A percentile compares a stretch with the other conserved stretches of the same genome.
phyloP scores from a whole-genome alignment of 2,113 vertebrate species.

The Spea multiplicata region DNA sequence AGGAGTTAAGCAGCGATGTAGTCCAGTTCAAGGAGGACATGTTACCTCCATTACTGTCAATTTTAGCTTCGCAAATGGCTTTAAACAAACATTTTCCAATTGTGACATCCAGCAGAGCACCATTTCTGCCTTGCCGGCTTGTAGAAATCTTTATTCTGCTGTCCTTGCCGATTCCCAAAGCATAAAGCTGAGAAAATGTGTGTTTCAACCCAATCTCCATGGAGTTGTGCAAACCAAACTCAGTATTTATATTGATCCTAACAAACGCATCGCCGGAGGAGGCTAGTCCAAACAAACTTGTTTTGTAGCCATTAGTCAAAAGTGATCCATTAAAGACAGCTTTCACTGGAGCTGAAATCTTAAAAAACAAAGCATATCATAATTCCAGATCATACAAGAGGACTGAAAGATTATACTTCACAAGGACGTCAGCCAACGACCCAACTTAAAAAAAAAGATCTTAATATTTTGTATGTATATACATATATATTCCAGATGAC shows the following conservation, averaged over 20 bases:
- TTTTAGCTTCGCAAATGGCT: conserved; percentile 52
- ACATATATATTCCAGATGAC: too few relatives aligned
- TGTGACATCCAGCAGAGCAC: conserved; percentile 54
- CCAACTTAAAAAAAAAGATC: too few relatives aligned
- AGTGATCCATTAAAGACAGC: conserved; percentile 65
- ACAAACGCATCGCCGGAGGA: conserved; percentile 52
- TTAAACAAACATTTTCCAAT: conserved; percentile 66
- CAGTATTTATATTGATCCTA: conserved; percentile 51
- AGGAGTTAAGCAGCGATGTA: conserved; percentile 63
- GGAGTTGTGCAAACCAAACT: conserved; percentile 44
- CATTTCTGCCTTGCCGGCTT: conserved; percentile 32
- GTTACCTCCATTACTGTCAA: conserved; percentile 45
- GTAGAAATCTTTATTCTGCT: conserved; percentile 58
- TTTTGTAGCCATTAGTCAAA: conserved; percentile 51
- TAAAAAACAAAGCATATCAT: conserved; percentile 31
- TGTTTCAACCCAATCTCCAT: conserved; percentile 63
- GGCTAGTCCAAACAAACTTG: conserved; percentile 50
- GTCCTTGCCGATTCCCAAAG: conserved; percentile 60
- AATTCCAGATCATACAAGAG: neutral
- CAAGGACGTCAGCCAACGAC: too few relatives aligned
- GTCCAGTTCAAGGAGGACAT: conserved; percentile 53
- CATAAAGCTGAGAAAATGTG: conserved; percentile 55
- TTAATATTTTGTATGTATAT: too few relatives aligned
- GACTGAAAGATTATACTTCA: too few relatives aligned
- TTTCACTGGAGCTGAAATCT: conserved; percentile 60